Evolutionary conservation across 2,113 vertebrate species (phyloP), one percentile per base, ranked within the genome.

Genomic region (Poeciliopsis occidentalis): DNA sequence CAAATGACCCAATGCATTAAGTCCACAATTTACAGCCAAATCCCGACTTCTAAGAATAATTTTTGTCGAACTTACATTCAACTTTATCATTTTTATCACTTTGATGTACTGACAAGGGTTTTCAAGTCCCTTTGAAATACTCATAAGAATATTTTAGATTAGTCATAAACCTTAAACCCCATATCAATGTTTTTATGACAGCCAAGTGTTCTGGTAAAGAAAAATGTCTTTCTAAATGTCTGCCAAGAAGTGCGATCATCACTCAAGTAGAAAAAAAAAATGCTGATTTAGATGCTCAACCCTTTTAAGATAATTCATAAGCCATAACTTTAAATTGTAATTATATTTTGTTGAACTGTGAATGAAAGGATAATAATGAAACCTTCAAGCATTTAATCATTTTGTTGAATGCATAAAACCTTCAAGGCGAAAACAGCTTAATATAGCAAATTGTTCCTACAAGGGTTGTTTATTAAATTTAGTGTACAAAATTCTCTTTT

Each of bases 21-120:
- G 74, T 69, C 12, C 72, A 73, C 78, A 82, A 79, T 67, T 75
- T 84, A 73, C 70, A 75, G 67, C 54, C 78, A 73, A 75, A 32
- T 39, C 39, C 64, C 75, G 73, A 84, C 39, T 41, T 15, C 12
- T 41, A 15, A 41, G 39, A 12, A 41, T 41, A 41, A 15, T 41
- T 41, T 12, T 15, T 15, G 39, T 41, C 13, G 15, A 41, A 41
- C 13, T 41, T 41, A 13, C 12, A 15, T 41, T 41, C 13, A 47
- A 19, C 44, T 37, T 37, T 37, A 37, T 37, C 2, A 10, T 37
- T 37, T 37, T 37, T 11, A 37, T 37, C 17, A n/a, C 22, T 24
- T 24, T 24, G 24, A 57, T 22, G 22, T 57, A 8, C 8, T 57
- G 51, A 37, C 34, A 34, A 37, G 1, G 47, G 7, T 24, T 19